Percentiles rank a stretch among this genome's conserved stretches.
Conservation (phyloP, 2,888 invertebrate genomes). For the Mesochorus sp. region DNA sequence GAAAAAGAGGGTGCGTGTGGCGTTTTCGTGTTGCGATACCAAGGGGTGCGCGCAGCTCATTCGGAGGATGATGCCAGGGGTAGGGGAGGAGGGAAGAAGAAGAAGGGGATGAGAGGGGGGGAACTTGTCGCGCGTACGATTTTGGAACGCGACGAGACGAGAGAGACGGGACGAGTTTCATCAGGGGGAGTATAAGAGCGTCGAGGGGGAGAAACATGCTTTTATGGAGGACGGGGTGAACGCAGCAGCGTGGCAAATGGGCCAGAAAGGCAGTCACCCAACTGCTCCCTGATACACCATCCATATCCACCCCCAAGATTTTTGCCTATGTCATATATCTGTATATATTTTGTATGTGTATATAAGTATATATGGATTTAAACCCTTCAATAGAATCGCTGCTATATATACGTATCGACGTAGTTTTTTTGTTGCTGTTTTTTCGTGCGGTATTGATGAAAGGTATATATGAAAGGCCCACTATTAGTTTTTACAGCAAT, state of each 20-base stretch:
- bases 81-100: too few species aligned
- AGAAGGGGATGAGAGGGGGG: too few species aligned
- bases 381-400: too few species aligned
- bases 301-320: constrained; percentile 61
- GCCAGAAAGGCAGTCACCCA: constrained; percentile 69
- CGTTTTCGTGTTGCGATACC: constrained; percentile 54
- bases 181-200: constrained; percentile 20
- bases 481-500: too few species aligned
- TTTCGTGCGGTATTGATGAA: too few species aligned
- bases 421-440: too few species aligned
- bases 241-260: constrained; percentile 69
- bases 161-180: constrained; percentile 17
- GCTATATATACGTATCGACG: too few species aligned
- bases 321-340: constrained; percentile 31
- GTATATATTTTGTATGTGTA: background rate
- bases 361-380: background rate
- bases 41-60: constrained; percentile 37
- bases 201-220: constrained; percentile 51
- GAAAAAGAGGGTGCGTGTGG: constrained; percentile 61
- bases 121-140: constrained; percentile 51
- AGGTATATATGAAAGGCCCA: too few species aligned
- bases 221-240: constrained; percentile 45
- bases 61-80: constrained; percentile 37
- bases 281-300: constrained; percentile 51
- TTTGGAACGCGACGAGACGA: constrained; percentile 49